Percentiles rank a stretch among this genome's conserved stretches.
Conservation (phyloP, 2,113 vertebrate genomes). For the Pachycephala philippinensis region DNA sequence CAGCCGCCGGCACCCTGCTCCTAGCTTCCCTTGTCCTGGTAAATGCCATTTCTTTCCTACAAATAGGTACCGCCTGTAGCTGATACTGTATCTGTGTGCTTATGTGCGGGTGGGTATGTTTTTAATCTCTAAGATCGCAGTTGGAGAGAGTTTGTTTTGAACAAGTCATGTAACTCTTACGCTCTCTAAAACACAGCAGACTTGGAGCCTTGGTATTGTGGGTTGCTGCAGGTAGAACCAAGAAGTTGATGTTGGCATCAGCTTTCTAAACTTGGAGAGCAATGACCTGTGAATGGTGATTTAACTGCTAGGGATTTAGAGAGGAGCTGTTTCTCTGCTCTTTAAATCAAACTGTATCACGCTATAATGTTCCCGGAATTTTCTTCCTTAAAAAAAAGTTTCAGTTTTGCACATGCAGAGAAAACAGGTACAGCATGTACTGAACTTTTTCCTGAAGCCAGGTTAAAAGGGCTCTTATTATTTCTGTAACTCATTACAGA, state of each 20-base stretch:
- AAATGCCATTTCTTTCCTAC: conserved; percentile 60
- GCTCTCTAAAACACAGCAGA: neutral
- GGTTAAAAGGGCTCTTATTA: neutral
- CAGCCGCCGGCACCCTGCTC: conserved; percentile 62
- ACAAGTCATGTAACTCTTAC: neutral
- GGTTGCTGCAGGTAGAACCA: neutral
- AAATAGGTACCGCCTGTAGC: neutral
- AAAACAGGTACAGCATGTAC: conserved; percentile 15
- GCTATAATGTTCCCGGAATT: neutral
- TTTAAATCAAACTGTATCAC: conserved; percentile 1
- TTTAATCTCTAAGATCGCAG: neutral
- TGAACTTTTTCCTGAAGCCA: neutral
- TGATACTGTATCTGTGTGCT: neutral
- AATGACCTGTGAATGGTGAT: neutral
- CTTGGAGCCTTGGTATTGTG: neutral
- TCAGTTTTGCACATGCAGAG: neutral
- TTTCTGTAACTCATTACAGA: neutral
- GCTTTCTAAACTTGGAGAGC: neutral
- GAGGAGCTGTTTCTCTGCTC: neutral
- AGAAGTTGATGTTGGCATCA: neutral
- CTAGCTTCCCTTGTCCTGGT: conserved; percentile 74
- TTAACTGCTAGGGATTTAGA: conserved; percentile 34
- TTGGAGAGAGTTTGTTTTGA: neutral
- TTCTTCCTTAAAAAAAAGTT: neutral
- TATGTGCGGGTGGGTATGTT: too few relatives aligned